Conservation (phyloP, 23 tunicate species). For the Styela plicata region DNA sequence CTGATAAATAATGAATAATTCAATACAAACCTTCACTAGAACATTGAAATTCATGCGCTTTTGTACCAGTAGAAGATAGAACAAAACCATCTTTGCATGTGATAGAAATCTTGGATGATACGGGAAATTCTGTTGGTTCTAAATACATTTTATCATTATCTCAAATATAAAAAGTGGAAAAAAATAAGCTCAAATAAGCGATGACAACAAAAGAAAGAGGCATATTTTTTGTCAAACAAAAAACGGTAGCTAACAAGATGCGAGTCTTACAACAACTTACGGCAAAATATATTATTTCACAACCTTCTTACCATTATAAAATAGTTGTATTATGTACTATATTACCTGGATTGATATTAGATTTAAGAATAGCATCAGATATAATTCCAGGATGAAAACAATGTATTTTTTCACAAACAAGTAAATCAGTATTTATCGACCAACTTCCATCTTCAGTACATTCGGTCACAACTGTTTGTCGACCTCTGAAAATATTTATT, state of each 20-base stretch:
- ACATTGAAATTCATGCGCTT: conserved; percentile 16
- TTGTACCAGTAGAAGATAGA: not conserved
- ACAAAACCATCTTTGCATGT: conserved; percentile 50
- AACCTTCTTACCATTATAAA: not conserved
- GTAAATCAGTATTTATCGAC: conserved; percentile 10
- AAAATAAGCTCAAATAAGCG: no score
- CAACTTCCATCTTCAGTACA: conserved; percentile 39
- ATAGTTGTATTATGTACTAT: not conserved
- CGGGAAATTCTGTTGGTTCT: conserved; percentile 32
- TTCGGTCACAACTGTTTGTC: not conserved
- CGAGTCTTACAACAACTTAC: no score
- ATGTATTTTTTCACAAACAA: conserved; percentile 29
- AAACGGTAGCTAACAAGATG: no score
- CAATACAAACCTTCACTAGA: conserved; percentile 27
- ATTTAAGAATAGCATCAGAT: not conserved
- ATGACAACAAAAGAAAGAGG: no score
- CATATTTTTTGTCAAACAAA: no score
- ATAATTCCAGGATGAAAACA: conserved; percentile 32
- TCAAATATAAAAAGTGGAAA: no score
- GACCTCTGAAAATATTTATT: not conserved
- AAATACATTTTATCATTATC: no score
- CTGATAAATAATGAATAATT: no score
- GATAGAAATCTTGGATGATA: conserved; percentile 7
- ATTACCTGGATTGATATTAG: not conserved
- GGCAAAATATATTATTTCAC: no score